Percentiles rank a stretch among this genome's conserved stretches.
phyloP scores from a whole-genome alignment of 2,888 invertebrate species.

The Lasioglossum leucozonium region DNA sequence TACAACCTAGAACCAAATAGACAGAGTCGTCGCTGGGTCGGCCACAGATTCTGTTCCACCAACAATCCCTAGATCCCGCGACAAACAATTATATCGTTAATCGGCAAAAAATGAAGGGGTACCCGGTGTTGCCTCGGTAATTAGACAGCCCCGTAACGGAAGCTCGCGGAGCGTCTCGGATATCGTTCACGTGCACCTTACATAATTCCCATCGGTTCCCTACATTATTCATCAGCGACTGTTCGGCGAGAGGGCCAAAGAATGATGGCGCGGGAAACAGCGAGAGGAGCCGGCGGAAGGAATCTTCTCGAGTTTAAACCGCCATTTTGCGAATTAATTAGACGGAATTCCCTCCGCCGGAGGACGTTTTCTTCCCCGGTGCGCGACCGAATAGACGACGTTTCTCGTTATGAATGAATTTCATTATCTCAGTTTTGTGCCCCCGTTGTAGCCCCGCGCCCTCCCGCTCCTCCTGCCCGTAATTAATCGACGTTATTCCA shows the following conservation, averaged over 20 bases:
- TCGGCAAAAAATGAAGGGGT: neutral
- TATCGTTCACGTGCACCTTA: conserved; percentile 45
- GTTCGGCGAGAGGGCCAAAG: conserved; percentile 30
- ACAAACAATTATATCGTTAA: too few species aligned
- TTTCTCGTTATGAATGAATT: conserved; percentile 55
- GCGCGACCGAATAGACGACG: conserved; percentile 22
- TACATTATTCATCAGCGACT: conserved; percentile 56
- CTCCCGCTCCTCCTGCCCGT: neutral
- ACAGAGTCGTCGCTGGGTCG: neutral
- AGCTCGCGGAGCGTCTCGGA: neutral
- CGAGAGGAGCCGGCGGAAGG: conserved; percentile 24
- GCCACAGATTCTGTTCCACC: neutral
- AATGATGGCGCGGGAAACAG: conserved; percentile 28
- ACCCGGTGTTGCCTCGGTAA: conserved; percentile 6
- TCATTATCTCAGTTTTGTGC: conserved; percentile 40
- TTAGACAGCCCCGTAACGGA: neutral
- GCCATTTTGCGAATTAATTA: conserved; percentile 66
- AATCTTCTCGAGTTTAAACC: conserved; percentile 50
- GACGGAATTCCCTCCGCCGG: conserved; percentile 22
- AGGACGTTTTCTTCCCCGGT: conserved; percentile 20
- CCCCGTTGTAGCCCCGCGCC: neutral
- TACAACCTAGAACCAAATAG: neutral
- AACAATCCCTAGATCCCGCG: neutral
- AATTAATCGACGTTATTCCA: conserved; percentile 53
- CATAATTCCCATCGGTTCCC: conserved; percentile 36